These are phyloP conservation scores for Rhincodon typus DNA, from an alignment of 2,797 vertebrate species.

Conservation along the genomic window DNA sequence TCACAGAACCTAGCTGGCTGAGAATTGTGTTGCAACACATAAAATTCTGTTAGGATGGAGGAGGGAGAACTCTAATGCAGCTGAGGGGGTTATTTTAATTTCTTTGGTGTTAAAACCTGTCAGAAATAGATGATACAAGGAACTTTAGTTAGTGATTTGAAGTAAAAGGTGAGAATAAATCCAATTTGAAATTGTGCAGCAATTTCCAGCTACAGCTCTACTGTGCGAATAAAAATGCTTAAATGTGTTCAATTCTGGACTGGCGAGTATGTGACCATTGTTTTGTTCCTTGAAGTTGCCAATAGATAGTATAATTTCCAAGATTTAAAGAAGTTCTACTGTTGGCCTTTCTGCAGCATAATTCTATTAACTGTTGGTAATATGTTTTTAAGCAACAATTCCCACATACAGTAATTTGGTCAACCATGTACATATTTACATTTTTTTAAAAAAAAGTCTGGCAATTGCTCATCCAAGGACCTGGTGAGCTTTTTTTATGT, in stretches of 20 bases:
- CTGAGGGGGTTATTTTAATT: background rate
- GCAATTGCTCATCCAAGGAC: no score
- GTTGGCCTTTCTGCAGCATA: background rate
- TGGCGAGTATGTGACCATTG: background rate
- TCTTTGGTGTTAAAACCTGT: background rate
- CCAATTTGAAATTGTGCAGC: background rate
- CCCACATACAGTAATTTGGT: background rate
- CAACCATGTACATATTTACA: no score
- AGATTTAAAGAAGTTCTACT: slow-evolving; percentile 4
- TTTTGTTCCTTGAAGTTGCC: background rate
- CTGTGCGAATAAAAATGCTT: background rate
- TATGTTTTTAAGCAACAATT: background rate
- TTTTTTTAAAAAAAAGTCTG: background rate
- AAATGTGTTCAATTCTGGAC: background rate
- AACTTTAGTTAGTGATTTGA: background rate
- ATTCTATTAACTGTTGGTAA: background rate
- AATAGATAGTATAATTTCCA: background rate
- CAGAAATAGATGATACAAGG: background rate
- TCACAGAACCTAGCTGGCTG: background rate
- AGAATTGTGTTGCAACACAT: background rate
- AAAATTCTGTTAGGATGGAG: background rate
- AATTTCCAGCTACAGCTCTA: background rate
- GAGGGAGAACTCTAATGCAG: background rate
- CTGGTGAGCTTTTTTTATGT: background rate
- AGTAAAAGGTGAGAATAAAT: background rate